phyloP scores from a whole-genome alignment of 2,888 invertebrate genomes.

The Seira ritae region DNA sequence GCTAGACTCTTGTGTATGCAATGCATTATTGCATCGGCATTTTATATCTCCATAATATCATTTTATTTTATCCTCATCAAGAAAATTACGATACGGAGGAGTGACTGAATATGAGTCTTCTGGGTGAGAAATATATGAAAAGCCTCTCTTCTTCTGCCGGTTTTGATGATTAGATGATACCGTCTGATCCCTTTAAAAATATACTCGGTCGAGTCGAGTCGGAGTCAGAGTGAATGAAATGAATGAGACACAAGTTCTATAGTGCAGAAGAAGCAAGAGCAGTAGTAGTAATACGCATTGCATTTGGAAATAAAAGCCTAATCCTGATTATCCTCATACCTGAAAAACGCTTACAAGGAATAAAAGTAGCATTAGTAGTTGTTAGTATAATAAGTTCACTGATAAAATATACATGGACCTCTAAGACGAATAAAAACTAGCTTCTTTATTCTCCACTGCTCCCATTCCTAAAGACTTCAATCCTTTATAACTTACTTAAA shows the following conservation, averaged over 20 bases:
- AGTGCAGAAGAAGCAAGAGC: background rate
- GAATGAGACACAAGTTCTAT: conserved; percentile 23
- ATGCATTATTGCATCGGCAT: too few relatives aligned
- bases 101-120: too few relatives aligned
- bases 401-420: conserved; percentile 31
- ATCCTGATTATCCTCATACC: conserved; percentile 65
- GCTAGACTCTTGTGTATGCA: too few relatives aligned
- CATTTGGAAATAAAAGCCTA: conserved; percentile 59
- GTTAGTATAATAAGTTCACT: conserved; percentile 50
- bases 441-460: conserved; percentile 24
- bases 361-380: conserved; percentile 58
- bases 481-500: too few relatives aligned
- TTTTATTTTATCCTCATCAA: too few relatives aligned
- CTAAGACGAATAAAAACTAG: conserved; percentile 29
- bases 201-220: too few relatives aligned
- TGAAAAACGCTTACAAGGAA: conserved; percentile 66
- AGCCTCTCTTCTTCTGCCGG: too few relatives aligned
- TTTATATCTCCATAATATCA: too few relatives aligned
- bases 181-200: conserved; percentile 56
- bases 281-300: background rate
- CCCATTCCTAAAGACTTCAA: too few relatives aligned
- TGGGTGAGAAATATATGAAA: too few relatives aligned
- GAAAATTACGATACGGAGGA: too few relatives aligned
- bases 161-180: too few relatives aligned
- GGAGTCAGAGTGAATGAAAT: conserved; percentile 47